Conservation (phyloP, 2,113 vertebrate species). For the Coptodon rendalli region DNA sequence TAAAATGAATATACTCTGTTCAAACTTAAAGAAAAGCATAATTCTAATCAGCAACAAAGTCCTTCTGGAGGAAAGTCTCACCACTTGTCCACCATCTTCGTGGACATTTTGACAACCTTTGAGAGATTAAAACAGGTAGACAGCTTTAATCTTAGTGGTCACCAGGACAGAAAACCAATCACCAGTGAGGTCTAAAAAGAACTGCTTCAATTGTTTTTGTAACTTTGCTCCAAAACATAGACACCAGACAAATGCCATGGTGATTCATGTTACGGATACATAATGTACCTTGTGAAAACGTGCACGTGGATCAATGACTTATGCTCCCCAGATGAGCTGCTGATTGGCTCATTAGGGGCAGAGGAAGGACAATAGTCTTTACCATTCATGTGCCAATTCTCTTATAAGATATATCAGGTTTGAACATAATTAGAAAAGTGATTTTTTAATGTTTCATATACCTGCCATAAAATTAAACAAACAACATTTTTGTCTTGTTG, state of each 20-base stretch:
- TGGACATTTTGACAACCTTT: neutral
- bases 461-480: neutral
- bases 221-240: rapidly evolving
- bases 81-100: rapidly evolving
- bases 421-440: rapidly evolving
- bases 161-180: neutral
- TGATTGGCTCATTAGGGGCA: neutral
- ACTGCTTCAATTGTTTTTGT: neutral
- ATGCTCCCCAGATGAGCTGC: neutral
- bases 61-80: neutral
- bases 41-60: neutral
- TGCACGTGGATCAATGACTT: neutral
- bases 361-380: neutral
- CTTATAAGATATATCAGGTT: neutral
- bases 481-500: neutral
- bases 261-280: rapidly evolving
- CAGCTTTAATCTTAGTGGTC: neutral
- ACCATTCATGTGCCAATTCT: rapidly evolving
- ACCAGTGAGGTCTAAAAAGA: neutral
- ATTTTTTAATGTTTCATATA: neutral
- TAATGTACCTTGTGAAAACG: rapidly evolving
- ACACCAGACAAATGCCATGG: rapidly evolving
- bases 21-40: too few species aligned
- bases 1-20: neutral
- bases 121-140: neutral